Percentiles rank a stretch among this genome's conserved stretches.
Conservation (phyloP, 1,140 invertebrate genomes). For the Cydia fagiglandana region DNA sequence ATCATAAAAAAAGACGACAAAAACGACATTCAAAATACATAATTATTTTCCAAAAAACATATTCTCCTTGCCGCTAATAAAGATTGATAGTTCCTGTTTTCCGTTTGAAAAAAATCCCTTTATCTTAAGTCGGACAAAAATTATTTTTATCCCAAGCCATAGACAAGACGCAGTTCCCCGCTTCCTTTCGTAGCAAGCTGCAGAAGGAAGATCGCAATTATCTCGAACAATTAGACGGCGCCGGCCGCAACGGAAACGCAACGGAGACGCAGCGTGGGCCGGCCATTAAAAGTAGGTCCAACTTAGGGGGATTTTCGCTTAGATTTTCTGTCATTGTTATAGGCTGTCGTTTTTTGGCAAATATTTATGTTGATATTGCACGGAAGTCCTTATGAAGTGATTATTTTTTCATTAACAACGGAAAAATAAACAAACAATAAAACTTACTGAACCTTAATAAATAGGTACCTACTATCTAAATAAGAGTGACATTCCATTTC, state of each 20-base stretch:
- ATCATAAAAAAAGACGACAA: too few species aligned
- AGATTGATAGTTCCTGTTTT: too few species aligned
- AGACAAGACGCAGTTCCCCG: neutral
- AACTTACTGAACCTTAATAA: too few species aligned
- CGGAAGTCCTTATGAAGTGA: neutral
- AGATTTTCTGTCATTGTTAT: neutral
- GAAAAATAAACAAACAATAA: too few species aligned
- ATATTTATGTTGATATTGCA: neutral
- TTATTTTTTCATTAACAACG: neutral
- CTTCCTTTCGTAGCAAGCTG: neutral
- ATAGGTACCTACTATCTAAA: too few species aligned
- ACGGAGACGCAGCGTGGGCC: neutral
- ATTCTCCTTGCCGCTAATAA: too few species aligned
- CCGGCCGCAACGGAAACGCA: slow-evolving; percentile 6
- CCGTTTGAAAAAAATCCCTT: neutral
- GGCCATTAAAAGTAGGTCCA: neutral
- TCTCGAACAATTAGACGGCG: slow-evolving; percentile 8
- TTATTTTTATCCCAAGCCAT: neutral
- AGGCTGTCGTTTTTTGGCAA: neutral
- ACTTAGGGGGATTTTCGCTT: neutral
- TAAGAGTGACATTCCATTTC: too few species aligned
- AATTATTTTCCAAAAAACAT: too few species aligned
- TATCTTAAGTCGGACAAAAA: neutral
- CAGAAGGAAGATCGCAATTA: slow-evolving; percentile 1
- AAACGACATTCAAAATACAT: too few species aligned